Base-by-base conservation (phyloP, 2,888 invertebrate species). In the Papilio gigon region DNA sequence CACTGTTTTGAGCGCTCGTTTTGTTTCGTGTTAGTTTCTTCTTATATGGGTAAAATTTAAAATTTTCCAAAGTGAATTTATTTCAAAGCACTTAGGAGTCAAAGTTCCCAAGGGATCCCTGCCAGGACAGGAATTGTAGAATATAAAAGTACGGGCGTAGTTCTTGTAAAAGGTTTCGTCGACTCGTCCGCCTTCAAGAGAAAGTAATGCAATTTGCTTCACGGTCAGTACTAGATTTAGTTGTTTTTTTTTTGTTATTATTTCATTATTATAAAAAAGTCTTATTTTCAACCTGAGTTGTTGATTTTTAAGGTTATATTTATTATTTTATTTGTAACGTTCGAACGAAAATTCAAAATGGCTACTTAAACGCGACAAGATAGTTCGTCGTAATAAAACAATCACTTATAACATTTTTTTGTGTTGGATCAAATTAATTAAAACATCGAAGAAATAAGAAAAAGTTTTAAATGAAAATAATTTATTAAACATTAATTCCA, bases 401-500 rank as follows among this genome's bases (percentile, higher is more conserved):
- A n/a, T n/a, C n/a, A n/a, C n/a, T 47, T 47, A 17, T n/a, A 14
- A 50, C 14, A 50, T 50, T 50, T 27, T 14, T 25, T 27, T 53
- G n/a, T 27, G n/a, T n/a, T 8, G n/a, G 27, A n/a, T 27, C 1
- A 53, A 53, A 53, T 53, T 53, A 3, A 53, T 53, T 53, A 53
- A 58, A 58, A 35, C 33, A 37, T 37, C 22, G 35, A 37, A 59
- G 14, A 20, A 53, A 53, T 53, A 56, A n/a, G 8, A 12, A 59
- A 59, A 59, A 59, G 35, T 59, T 59, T 59, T 35, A 35, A 59
- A 59, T 59, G 20, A 59, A n/a, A 59, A 59, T 59, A 59, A 88
- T 89, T 89, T 89, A 90, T 90, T 90, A 90, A 89, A 89, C 89
- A 88, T 84, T 86, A 88, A 86, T 59, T n/a, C 35, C 35, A 59